A percentile compares a stretch with the other conserved stretches of the same genome.
Evolutionary conservation across 1,140 invertebrate species (phyloP).

Genomic region (Lordiphosa clarofinis): DNA sequence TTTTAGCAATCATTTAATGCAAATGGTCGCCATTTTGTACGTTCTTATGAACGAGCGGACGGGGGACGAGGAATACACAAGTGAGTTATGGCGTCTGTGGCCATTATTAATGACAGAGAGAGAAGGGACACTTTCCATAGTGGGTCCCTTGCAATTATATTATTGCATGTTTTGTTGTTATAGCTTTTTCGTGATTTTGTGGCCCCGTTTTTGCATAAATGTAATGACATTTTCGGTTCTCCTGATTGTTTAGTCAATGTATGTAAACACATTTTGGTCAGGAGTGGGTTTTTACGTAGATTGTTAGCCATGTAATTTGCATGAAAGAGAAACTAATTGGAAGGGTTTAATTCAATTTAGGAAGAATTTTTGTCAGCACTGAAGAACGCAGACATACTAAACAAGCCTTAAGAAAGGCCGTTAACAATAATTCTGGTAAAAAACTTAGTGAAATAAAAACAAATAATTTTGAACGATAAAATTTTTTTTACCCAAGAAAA

Average conservation of each 20-base stretch:
- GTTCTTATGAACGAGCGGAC: conserved; percentile 43
- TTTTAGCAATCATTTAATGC: conserved; percentile 77
- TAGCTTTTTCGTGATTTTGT: conserved; percentile 68
- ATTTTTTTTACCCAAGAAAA: too few relatives aligned
- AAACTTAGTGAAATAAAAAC: too few relatives aligned
- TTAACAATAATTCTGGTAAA: too few relatives aligned
- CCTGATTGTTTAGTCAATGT: conserved; percentile 63
- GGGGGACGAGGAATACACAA: not conserved
- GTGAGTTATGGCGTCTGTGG: conserved; percentile 71
- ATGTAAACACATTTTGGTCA: conserved; percentile 54
- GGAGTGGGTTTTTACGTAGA: conserved; percentile 31
- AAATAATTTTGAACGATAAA: too few relatives aligned
- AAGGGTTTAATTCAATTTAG: conserved; percentile 1
- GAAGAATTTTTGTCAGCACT: too few relatives aligned
- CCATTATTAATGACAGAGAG: conserved; percentile 68
- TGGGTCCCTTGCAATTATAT: conserved; percentile 54
- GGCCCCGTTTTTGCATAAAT: conserved; percentile 61
- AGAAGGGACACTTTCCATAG: conserved; percentile 11
- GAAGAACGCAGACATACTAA: too few relatives aligned
- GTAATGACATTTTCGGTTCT: conserved; percentile 42
- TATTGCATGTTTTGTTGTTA: conserved; percentile 74
- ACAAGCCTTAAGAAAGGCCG: too few relatives aligned
- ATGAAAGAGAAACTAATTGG: conserved; percentile 8
- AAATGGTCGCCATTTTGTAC: conserved; percentile 75
- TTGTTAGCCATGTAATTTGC: conserved; percentile 2